Conservation (phyloP, 2,888 invertebrate genomes). For the Deilephila elpenor region DNA sequence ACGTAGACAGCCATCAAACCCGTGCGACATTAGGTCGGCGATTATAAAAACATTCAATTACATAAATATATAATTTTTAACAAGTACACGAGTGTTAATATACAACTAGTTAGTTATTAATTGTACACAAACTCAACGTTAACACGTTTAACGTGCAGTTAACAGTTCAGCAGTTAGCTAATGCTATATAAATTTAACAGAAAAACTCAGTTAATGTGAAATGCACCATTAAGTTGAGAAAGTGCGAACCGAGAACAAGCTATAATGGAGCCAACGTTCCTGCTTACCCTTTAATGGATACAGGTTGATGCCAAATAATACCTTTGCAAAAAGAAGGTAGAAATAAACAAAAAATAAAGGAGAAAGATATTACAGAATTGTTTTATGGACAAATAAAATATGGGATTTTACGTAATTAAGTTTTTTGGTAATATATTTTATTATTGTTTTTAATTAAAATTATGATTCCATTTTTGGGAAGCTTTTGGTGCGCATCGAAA, state of each 20-base stretch:
- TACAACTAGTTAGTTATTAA: constrained; percentile 17
- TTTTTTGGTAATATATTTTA: no score
- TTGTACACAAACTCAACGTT: constrained; percentile 15
- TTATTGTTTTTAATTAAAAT: no score
- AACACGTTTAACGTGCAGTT: constrained; percentile 20
- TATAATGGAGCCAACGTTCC: constrained; percentile 20
- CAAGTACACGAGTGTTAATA: constrained; percentile 18
- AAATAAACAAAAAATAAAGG: background rate
- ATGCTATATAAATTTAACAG: constrained; percentile 3
- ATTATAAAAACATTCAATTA: no score
- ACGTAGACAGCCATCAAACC: no score
- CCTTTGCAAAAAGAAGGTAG: background rate
- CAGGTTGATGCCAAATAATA: constrained; percentile 12
- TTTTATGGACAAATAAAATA: no score
- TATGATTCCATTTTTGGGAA: no score
- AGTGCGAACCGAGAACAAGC: constrained; percentile 14
- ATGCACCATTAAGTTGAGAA: constrained; percentile 25
- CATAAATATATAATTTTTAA: background rate
- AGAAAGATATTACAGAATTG: background rate
- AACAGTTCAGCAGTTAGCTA: background rate
- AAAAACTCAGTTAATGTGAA: constrained; percentile 23
- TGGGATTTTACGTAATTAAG: no score
- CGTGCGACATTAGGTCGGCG: no score
- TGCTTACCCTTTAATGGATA: constrained; percentile 23
- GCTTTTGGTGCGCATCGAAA: no score